Conservation (phyloP, 2,888 invertebrate genomes). For the Patella pellucida region DNA sequence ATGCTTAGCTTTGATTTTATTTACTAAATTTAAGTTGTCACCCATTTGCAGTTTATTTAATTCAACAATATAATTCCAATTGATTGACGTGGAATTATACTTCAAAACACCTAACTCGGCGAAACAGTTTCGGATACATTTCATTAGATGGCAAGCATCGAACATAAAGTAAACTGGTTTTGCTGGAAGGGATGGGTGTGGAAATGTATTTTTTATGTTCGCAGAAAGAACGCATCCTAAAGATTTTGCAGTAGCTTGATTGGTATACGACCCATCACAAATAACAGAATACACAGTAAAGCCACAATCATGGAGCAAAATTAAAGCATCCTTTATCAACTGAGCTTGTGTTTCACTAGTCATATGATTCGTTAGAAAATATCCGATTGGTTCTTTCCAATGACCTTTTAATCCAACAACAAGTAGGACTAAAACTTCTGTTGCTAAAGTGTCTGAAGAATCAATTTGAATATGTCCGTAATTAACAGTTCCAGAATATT, state of each 20-base stretch:
- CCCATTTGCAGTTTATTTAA: slow-evolving; percentile 12
- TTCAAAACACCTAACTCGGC: slow-evolving; percentile 6
- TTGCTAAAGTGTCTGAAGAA: slow-evolving; percentile 1
- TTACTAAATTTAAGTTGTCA: slow-evolving; percentile 17
- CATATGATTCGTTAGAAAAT: neutral
- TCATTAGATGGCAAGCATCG: slow-evolving; percentile 17
- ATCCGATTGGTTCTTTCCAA: neutral
- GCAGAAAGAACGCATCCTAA: slow-evolving; percentile 11
- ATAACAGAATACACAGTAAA: neutral
- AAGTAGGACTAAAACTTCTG: slow-evolving; percentile 7
- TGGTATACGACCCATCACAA: too few species aligned
- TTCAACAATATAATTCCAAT: slow-evolving; percentile 12
- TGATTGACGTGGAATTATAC: neutral
- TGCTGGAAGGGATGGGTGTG: neutral
- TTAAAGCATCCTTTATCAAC: slow-evolving; percentile 17
- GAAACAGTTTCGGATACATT: slow-evolving; percentile 19
- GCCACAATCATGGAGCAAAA: neutral
- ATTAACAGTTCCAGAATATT: slow-evolving; percentile 11
- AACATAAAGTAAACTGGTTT: slow-evolving; percentile 14
- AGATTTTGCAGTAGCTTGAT: neutral
- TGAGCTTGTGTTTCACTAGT: slow-evolving; percentile 9
- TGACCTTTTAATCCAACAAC: slow-evolving; percentile 12
- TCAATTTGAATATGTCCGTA: slow-evolving; percentile 12
- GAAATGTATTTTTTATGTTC: slow-evolving; percentile 9
- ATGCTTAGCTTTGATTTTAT: slow-evolving; percentile 17